Evolutionary conservation across 2,888 invertebrate genomes (phyloP).

Genomic region (Lasioglossum morio): DNA sequence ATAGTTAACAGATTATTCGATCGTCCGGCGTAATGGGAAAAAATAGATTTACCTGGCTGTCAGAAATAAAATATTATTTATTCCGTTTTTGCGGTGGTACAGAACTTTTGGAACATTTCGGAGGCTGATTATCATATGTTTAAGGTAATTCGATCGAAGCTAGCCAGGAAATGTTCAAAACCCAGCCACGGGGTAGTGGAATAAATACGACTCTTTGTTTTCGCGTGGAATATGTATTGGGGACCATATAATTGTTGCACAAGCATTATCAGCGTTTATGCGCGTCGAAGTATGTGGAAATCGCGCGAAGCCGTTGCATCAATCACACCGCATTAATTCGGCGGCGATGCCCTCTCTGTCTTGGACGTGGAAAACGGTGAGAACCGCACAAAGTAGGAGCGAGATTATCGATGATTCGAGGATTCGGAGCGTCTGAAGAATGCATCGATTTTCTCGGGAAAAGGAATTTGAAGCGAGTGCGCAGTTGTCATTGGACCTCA

Average conservation of each 20-base stretch:
- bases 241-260: neutral
- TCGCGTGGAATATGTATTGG: neutral
- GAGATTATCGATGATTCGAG: constrained; percentile 59
- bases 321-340: constrained; percentile 56
- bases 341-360: constrained; percentile 9
- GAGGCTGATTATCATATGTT: neutral
- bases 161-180: neutral
- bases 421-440: constrained; percentile 38
- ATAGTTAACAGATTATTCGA: neutral
- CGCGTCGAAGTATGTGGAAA: neutral
- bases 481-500: constrained; percentile 47
- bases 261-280: constrained; percentile 19
- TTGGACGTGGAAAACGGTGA: constrained; percentile 29
- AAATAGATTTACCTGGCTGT: neutral
- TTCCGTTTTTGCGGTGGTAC: neutral
- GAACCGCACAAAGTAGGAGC: neutral
- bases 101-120: neutral
- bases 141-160: neutral
- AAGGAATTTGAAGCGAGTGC: constrained; percentile 45
- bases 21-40: neutral
- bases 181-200: neutral
- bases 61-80: neutral
- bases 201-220: constrained; percentile 14
- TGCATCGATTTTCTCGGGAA: constrained; percentile 54
- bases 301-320: constrained; percentile 45